Evolutionary conservation across 2,113 vertebrate genomes (phyloP).

Genomic region (Sapajus apella): DNA sequence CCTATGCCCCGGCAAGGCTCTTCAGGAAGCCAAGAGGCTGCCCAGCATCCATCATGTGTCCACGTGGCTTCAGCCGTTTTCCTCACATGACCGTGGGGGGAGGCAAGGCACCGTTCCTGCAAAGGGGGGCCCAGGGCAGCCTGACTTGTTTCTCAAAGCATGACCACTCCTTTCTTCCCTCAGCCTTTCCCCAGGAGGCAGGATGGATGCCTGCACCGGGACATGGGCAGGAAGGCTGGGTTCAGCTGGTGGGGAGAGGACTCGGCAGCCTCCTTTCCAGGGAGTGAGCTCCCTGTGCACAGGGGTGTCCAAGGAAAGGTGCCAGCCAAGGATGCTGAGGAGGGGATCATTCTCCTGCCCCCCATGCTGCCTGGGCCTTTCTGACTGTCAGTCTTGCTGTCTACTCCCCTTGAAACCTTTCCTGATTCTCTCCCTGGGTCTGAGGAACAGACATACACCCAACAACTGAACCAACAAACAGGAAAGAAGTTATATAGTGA

Average conservation of each 20-base stretch:
- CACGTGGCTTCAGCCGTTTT: background rate
- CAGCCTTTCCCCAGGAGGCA: background rate
- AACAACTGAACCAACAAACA: background rate
- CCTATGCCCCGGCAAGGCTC: background rate
- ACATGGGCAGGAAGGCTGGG: background rate
- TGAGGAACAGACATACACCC: background rate
- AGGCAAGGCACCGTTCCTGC: background rate
- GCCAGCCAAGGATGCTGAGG: background rate
- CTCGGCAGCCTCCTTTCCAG: background rate
- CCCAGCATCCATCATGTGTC: background rate
- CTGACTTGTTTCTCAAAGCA: slow-evolving; percentile 3
- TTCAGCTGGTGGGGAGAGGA: no score
- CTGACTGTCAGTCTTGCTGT: background rate
- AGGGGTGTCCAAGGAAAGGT: background rate
- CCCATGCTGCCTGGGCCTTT: background rate
- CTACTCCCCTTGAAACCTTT: background rate
- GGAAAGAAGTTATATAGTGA: background rate
- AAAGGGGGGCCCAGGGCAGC: background rate
- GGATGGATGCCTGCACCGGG: background rate
- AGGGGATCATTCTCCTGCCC: background rate
- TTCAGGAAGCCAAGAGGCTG: background rate
- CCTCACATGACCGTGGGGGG: slow-evolving; percentile 37
- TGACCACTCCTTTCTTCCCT: background rate
- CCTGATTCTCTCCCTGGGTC: background rate
- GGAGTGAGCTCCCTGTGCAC: background rate